These are phyloP conservation scores for Scaptomyza flava DNA, from an alignment of 2,888 invertebrate genomes.

Conservation along the genomic window DNA sequence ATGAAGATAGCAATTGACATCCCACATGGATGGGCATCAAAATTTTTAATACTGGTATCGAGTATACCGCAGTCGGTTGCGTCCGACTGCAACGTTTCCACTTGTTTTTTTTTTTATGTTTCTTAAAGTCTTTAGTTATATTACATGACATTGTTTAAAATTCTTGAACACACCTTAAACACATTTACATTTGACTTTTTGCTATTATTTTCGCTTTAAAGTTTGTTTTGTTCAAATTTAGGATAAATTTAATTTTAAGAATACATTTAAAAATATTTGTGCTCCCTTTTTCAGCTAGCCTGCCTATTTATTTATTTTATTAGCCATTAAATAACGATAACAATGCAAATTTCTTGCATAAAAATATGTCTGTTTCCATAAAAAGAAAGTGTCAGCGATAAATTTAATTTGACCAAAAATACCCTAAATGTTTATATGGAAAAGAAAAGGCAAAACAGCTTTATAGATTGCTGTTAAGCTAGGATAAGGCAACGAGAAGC, in stretches of 20 bases:
- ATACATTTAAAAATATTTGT: constrained; percentile 3
- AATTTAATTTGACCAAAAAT: constrained; percentile 19
- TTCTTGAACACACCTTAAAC: no score
- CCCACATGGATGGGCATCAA: no score
- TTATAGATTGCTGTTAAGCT: background rate
- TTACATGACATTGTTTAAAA: no score
- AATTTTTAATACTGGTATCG: no score
- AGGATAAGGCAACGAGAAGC: background rate
- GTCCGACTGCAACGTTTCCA: no score
- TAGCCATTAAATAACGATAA: constrained; percentile 23
- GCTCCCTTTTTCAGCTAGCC: background rate
- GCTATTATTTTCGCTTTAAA: background rate
- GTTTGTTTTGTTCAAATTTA: background rate
- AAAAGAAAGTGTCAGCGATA: constrained; percentile 23
- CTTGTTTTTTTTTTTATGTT: no score
- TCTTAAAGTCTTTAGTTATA: no score
- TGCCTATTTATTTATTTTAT: constrained; percentile 15
- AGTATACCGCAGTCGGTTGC: no score
- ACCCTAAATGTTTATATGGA: background rate
- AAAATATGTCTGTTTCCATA: background rate
- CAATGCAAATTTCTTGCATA: constrained; percentile 23
- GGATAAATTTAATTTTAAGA: background rate
- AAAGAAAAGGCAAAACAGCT: background rate
- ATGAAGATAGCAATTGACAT: no score
- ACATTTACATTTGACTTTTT: no score